Percentiles rank a stretch among this genome's conserved stretches.
These are phyloP conservation scores for Silurus lanzhouensis DNA, from an alignment of 2,797 vertebrate genomes.

Conservation along the genomic window DNA sequence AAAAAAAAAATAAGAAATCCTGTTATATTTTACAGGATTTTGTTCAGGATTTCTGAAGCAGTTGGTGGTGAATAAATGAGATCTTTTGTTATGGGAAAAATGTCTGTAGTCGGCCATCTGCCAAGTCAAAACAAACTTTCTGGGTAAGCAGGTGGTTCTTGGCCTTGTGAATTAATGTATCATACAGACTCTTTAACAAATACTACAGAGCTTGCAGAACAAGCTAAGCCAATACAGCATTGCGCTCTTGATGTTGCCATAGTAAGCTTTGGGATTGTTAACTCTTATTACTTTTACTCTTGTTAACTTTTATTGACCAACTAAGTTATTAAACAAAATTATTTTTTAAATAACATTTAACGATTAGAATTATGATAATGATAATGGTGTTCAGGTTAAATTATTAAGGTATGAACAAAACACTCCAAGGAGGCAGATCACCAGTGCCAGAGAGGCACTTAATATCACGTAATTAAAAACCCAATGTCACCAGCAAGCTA, in stretches of 20 bases:
- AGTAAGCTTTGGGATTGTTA: neutral
- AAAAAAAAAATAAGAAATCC: neutral
- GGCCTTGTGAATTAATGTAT: neutral
- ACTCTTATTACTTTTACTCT: too few relatives aligned
- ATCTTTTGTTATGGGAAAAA: slow-evolving; percentile 12
- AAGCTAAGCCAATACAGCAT: neutral
- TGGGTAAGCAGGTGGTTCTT: slow-evolving; percentile 23
- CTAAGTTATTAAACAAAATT: neutral
- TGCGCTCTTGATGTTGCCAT: neutral
- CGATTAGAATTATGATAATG: too few relatives aligned
- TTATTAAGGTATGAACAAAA: neutral
- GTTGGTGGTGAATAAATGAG: neutral
- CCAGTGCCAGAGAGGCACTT: neutral
- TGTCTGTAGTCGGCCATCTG: slow-evolving; percentile 15
- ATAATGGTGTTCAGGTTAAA: neutral
- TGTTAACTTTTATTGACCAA: neutral
- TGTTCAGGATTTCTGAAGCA: neutral
- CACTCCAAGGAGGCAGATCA: neutral
- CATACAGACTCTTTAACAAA: neutral
- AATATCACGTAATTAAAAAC: neutral
- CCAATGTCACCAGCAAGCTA: neutral
- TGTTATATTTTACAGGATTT: neutral
- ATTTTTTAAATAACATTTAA: neutral
- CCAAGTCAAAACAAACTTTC: slow-evolving; percentile 22
- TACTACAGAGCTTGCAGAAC: neutral